phyloP scores from a whole-genome alignment of 2,888 invertebrate species.

The Cephus pulcher region DNA sequence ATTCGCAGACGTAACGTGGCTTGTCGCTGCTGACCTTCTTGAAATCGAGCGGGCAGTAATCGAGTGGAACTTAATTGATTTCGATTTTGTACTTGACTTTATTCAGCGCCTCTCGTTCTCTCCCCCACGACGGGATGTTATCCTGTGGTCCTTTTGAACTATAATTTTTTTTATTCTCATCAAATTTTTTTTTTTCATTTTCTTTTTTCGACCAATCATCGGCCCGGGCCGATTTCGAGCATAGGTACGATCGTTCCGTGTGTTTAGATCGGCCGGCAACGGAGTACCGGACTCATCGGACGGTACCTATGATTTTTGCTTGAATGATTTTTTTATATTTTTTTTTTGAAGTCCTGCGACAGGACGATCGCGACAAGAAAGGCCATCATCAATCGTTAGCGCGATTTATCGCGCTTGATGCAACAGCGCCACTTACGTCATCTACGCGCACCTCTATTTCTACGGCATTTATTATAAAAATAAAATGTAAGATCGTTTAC shows the following conservation, averaged over 20 bases:
- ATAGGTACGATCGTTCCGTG: too few relatives aligned
- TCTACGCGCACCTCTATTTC: constrained; percentile 42
- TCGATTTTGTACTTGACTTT: constrained; percentile 3
- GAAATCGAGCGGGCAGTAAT: constrained; percentile 3
- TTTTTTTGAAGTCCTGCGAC: too few relatives aligned
- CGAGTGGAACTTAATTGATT: constrained; percentile 7
- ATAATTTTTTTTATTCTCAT: background rate
- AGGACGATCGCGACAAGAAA: too few relatives aligned
- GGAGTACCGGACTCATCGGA: background rate
- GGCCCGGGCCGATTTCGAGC: too few relatives aligned
- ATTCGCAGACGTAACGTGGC: constrained; percentile 40
- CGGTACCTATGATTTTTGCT: too few relatives aligned
- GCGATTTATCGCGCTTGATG: background rate
- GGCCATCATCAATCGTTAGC: too few relatives aligned
- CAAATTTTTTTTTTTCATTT: background rate
- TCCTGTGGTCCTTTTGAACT: too few relatives aligned
- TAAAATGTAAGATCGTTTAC: constrained; percentile 64
- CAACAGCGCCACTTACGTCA: constrained; percentile 46
- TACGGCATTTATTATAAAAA: constrained; percentile 56
- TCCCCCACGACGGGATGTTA: too few relatives aligned
- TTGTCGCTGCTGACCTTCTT: background rate
- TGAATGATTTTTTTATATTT: too few relatives aligned
- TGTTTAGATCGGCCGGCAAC: background rate
- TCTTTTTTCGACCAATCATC: background rate
- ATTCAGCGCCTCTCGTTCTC: background rate